phyloP scores from a whole-genome alignment of 1,140 invertebrate genomes.

The Laupala kohalensis region DNA sequence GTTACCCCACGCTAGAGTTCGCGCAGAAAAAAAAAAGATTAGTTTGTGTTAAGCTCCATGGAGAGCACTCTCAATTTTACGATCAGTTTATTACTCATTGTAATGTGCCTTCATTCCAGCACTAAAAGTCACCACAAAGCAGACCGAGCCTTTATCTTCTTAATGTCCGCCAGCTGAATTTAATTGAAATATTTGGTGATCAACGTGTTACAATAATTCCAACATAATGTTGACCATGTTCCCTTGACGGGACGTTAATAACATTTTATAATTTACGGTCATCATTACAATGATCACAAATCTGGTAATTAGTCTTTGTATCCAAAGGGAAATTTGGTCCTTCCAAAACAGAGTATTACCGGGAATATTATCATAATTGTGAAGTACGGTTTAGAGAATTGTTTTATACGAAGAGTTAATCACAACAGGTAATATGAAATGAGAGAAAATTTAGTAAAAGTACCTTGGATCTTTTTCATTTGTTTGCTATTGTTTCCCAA shows the following conservation, averaged over 20 bases:
- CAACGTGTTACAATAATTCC: not conserved
- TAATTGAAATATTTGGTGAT: not conserved
- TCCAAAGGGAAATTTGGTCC: not conserved
- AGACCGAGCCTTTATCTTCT: too few species aligned
- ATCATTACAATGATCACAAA: not conserved
- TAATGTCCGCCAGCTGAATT: not conserved
- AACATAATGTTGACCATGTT: not conserved
- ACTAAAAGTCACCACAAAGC: too few species aligned
- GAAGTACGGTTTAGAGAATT: not conserved
- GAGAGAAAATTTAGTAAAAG: not conserved
- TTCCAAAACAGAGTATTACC: not conserved
- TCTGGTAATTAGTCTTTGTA: not conserved
- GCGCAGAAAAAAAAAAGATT: too few species aligned
- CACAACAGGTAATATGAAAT: not conserved
- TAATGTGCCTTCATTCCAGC: too few species aligned
- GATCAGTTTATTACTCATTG: too few species aligned
- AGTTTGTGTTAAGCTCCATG: too few species aligned
- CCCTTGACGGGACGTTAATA: not conserved
- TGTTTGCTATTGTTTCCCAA: too few species aligned
- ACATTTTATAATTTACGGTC: not conserved
- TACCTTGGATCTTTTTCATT: too few species aligned
- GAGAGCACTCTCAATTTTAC: too few species aligned
- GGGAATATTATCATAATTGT: not conserved
- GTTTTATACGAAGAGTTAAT: not conserved
- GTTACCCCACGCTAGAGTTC: too few species aligned